Conservation (phyloP, 1,140 invertebrate genomes). For the Diorhabda elongata region DNA sequence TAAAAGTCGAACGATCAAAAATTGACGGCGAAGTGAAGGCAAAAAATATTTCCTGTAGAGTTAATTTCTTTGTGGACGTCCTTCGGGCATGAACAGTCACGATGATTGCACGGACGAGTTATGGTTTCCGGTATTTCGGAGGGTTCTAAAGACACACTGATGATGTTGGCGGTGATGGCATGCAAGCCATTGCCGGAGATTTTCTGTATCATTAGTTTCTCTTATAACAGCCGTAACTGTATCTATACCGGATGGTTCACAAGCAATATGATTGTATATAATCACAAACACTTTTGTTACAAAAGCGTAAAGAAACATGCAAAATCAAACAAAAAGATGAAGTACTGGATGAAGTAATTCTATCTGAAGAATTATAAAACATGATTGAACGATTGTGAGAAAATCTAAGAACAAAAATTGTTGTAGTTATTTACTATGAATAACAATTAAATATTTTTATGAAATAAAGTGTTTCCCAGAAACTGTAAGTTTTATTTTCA, state of each 20-base stretch:
- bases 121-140: conserved; percentile 36
- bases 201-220: conserved; percentile 6
- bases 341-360: no score
- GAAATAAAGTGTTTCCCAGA: no score
- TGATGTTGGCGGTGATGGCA: not conserved
- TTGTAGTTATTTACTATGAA: no score
- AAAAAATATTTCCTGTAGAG: conserved; percentile 35
- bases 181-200: not conserved
- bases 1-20: conserved; percentile 2
- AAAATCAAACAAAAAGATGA: no score
- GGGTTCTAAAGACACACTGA: conserved; percentile 5
- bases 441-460: no score
- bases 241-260: conserved; percentile 4
- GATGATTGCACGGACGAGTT: conserved; percentile 44
- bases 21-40: conserved; percentile 19
- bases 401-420: no score
- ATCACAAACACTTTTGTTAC: not conserved
- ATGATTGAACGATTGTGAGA: no score
- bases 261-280: not conserved
- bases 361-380: no score
- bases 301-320: no score
- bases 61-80: conserved; percentile 40
- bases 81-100: conserved; percentile 43
- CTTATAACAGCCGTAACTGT: not conserved
- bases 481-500: no score